These are phyloP conservation scores for Allacma fusca DNA, from an alignment of 2,888 invertebrate species.

Conservation along the genomic window DNA sequence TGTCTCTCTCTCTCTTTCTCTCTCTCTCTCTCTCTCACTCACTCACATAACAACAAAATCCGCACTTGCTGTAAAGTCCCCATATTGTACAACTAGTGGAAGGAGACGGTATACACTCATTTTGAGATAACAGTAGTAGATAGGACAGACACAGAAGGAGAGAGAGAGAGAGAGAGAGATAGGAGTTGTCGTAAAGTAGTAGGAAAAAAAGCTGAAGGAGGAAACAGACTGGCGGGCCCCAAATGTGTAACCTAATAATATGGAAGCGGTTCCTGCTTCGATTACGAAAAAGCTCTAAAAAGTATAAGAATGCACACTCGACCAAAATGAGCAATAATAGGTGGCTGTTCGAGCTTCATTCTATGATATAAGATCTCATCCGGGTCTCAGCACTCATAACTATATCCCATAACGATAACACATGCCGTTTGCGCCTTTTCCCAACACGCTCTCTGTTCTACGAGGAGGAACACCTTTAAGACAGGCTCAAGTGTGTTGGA, in stretches of 20 bases:
- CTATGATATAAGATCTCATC: neutral
- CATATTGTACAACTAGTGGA: slow-evolving; percentile 26
- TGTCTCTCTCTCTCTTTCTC: no score
- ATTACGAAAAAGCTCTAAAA: slow-evolving; percentile 27
- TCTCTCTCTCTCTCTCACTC: no score
- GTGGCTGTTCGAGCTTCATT: neutral
- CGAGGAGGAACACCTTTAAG: neutral
- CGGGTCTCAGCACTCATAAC: slow-evolving; percentile 9
- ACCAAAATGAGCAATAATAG: slow-evolving; percentile 21
- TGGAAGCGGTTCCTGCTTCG: slow-evolving; percentile 31
- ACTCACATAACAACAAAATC: slow-evolving; percentile 8
- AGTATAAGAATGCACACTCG: slow-evolving; percentile 2
- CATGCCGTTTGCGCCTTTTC: slow-evolving; percentile 28
- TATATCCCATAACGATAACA: slow-evolving; percentile 14
- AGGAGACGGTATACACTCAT: neutral
- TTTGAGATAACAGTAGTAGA: neutral
- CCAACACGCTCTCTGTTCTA: neutral
- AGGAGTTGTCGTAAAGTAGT: neutral
- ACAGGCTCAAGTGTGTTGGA: neutral
- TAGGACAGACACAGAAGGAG: slow-evolving; percentile 2
- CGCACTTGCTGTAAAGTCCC: neutral
- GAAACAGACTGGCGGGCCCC: slow-evolving; percentile 4
- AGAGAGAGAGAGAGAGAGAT: neutral
- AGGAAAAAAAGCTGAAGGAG: neutral
- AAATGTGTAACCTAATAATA: slow-evolving; percentile 33